Conservation (phyloP, 2,888 invertebrate genomes). For the Eupithecia dodoneata region DNA sequence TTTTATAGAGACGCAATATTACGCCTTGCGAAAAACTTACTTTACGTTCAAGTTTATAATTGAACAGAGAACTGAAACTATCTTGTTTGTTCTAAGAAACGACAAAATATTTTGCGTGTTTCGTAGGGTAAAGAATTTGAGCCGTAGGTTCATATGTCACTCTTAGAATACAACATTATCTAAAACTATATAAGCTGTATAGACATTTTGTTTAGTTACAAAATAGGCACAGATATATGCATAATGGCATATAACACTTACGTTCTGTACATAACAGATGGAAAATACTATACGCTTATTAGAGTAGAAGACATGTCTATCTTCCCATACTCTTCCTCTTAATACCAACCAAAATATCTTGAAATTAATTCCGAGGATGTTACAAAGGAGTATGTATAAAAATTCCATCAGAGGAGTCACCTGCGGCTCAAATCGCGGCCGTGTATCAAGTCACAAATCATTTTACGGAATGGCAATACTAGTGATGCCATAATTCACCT, state of each 20-base stretch:
- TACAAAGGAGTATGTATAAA: constrained; percentile 9
- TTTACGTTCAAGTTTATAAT: not conserved
- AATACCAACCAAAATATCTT: not conserved
- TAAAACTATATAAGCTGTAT: too few relatives aligned
- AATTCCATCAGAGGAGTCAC: constrained; percentile 63
- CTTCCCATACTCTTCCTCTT: not conserved
- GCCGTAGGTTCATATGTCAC: not conserved
- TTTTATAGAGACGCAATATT: not conserved
- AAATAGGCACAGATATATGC: not conserved
- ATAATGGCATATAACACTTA: not conserved
- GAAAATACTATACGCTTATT: not conserved
- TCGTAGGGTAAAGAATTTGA: not conserved
- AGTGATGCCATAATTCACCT: constrained; percentile 65
- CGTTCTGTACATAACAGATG: not conserved
- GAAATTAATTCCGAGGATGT: not conserved
- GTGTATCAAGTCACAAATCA: constrained; percentile 75
- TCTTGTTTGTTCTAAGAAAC: not conserved
- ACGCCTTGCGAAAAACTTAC: not conserved
- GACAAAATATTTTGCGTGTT: not conserved
- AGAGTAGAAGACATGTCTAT: not conserved
- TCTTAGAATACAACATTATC: too few relatives aligned
- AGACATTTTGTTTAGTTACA: not conserved
- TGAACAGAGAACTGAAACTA: not conserved
- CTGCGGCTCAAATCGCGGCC: constrained; percentile 64
- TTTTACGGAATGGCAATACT: constrained; percentile 68